These are phyloP conservation scores for Bos taurus DNA, from an alignment of 2,113 vertebrate species.

Conservation along the genomic window DNA sequence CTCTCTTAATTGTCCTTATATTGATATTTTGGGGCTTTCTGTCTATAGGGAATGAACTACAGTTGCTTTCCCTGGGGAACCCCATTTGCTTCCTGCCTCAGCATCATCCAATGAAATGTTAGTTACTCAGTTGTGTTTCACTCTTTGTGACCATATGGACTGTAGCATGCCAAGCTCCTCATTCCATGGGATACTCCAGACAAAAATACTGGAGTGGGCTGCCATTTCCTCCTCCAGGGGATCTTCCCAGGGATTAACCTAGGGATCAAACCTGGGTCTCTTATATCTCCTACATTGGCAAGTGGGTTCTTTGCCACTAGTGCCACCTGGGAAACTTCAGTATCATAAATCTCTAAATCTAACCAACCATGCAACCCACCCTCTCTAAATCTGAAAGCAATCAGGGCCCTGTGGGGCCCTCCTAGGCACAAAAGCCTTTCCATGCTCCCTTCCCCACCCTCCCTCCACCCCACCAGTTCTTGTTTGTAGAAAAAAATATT, in stretches of 20 bases:
- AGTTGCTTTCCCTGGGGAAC: not conserved
- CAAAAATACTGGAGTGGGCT: not conserved
- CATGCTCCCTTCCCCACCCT: not conserved
- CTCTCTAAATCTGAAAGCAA: not conserved
- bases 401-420: not conserved
- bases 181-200: not conserved
- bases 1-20: not conserved
- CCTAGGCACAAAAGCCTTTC: not conserved
- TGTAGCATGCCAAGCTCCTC: not conserved
- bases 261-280: not conserved
- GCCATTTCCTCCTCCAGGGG: not conserved
- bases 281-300: too few species aligned
- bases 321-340: not conserved
- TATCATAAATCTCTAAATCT: not conserved
- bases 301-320: not conserved
- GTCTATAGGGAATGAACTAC: not conserved
- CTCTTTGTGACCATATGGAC: not conserved
- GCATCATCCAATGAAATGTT: not conserved
- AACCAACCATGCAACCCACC: not conserved
- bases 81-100: not conserved
- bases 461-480: not conserved
- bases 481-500: not conserved
- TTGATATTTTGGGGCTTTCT: not conserved
- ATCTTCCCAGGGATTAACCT: not conserved
- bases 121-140: not conserved